phyloP scores from a whole-genome alignment of 2,888 invertebrate species.

The Drosophila meridionalis region DNA sequence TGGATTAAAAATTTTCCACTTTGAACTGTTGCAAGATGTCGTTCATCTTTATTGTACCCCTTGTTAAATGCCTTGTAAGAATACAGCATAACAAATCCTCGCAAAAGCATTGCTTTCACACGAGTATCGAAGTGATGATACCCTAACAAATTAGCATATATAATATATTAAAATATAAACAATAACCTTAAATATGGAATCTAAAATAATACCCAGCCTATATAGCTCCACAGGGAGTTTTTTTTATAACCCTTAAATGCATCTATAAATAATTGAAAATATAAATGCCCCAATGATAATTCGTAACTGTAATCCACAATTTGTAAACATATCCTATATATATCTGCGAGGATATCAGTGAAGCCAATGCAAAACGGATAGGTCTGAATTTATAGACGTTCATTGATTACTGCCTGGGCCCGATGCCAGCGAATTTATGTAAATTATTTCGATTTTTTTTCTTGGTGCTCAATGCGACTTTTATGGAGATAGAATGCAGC shows the following conservation, averaged over 20 bases:
- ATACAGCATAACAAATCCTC: not conserved
- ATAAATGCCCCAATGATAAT: not conserved
- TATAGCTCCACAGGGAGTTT: not conserved
- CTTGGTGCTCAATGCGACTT: conserved; percentile 61
- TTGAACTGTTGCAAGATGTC: too few species aligned
- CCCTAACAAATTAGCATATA: not conserved
- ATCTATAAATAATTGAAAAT: not conserved
- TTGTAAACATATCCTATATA: not conserved
- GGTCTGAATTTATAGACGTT: conserved; percentile 72
- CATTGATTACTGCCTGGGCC: conserved; percentile 68
- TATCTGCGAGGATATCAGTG: not conserved
- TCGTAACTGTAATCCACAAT: not conserved
- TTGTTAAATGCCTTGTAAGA: not conserved
- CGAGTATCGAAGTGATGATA: not conserved
- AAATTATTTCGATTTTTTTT: conserved; percentile 55
- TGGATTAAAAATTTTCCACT: too few species aligned
- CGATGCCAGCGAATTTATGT: conserved; percentile 69
- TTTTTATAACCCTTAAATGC: not conserved
- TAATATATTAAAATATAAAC: not conserved
- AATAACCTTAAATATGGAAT: not conserved
- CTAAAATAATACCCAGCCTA: not conserved
- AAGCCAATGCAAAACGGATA: conserved; percentile 49
- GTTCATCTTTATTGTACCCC: not conserved
- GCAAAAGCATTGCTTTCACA: not conserved
- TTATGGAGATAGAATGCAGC: conserved; percentile 78